Evolutionary conservation across 2,113 vertebrate genomes (phyloP), one percentile per base, ranked within the genome.

Genomic region (Cisticola juncidis): DNA sequence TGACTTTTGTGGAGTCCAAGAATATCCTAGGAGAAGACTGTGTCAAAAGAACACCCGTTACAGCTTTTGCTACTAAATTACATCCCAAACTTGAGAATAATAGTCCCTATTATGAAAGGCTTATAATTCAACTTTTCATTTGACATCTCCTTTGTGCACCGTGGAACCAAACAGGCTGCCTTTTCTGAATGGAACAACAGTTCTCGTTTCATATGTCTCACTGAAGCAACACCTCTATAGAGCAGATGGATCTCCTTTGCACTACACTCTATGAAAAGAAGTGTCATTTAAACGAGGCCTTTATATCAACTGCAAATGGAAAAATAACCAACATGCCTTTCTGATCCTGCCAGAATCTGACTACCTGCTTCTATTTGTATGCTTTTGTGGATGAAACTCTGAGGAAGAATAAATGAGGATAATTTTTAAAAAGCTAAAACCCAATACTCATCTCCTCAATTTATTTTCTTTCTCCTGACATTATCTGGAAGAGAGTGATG

Each of bases 61-160:
- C 0, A 86, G 38, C 47, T 80, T 80, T 92, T 95, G 61, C 71
- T 90, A 80, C 45, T 58, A 93, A 94, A 94, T 80, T 92, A 78
- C 42, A 88, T 76, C 31, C 42, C 48, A 88, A 93, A 92, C 36
- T 90, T 82, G 79, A 86, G 50, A 93, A 93, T 92, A 93, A 86
- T 80, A 82, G 42, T 24, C 40, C 14, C 86, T 69, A 81, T 82
- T 94, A 92, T 92, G 53, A 47, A 90, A 92, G 68, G 60, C 42
- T 95, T 86, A 92, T 51, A 72, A 85, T 89, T 90, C 80, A 92
- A 54, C 91, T 92, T 78, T 70, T 92, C 77, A 92, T 91, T 81
- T 95, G 94, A 94, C 94, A 94, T 60, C 58, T 92, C 76, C 62
- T 85, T 94, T 96, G 74, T 96, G 74, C 35, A 84, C 29, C 6